Conservation (phyloP, 2,888 invertebrate species). For the Scaeva pyrastri region DNA sequence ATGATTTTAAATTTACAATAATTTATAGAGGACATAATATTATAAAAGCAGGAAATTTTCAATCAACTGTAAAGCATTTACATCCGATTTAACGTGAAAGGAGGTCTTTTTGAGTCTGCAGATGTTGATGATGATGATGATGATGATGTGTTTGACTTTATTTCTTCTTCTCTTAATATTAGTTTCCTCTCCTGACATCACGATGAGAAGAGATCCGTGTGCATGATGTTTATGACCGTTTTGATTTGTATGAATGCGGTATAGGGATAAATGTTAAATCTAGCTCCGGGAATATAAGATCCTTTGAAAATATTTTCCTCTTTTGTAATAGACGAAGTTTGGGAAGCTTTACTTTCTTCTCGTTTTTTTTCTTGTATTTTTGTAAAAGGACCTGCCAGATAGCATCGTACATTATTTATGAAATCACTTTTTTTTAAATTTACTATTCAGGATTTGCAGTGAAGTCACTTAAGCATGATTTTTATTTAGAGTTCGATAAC, state of each 20-base stretch:
- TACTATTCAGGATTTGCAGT: too few relatives aligned
- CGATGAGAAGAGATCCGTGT: not conserved
- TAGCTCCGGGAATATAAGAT: not conserved
- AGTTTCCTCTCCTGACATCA: conserved; percentile 41
- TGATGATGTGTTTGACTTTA: conserved; percentile 46
- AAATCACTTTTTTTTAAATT: too few relatives aligned
- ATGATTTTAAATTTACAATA: conserved; percentile 75
- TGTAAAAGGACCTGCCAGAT: too few relatives aligned
- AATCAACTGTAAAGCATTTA: conserved; percentile 75
- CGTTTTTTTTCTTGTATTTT: too few relatives aligned
- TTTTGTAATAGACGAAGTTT: not conserved
- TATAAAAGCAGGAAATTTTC: conserved; percentile 73
- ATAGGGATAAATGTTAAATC: not conserved
- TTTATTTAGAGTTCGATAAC: too few relatives aligned
- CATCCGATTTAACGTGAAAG: conserved; percentile 72
- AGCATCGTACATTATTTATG: too few relatives aligned
- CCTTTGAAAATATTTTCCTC: not conserved
- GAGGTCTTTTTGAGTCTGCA: conserved; percentile 37
- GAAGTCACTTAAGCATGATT: too few relatives aligned
- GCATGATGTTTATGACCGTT: not conserved
- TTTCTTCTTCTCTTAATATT: conserved; percentile 47
- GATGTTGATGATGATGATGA: not conserved
- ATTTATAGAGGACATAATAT: conserved; percentile 65
- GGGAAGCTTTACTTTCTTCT: not conserved
- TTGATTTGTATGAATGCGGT: conserved; percentile 15